Evolutionary conservation across 2,888 invertebrate species (phyloP).

Genomic region (Spilosoma lubricipeda): DNA sequence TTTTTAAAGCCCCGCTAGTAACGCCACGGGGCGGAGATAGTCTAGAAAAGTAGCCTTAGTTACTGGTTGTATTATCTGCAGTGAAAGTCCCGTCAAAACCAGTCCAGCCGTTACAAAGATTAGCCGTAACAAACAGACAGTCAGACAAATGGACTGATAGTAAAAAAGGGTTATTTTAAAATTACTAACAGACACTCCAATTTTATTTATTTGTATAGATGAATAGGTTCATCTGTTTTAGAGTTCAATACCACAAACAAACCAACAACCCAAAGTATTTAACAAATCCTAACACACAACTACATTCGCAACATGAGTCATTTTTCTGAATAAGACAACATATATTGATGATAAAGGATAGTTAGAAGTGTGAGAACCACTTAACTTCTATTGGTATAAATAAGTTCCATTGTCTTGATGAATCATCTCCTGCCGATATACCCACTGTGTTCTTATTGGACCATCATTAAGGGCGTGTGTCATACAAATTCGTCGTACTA

Average conservation of each 20-base stretch:
- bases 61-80: no score
- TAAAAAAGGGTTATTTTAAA: no score
- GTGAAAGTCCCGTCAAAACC: no score
- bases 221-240: not conserved
- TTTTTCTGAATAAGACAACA: slow-evolving; percentile 9
- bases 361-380: slow-evolving; percentile 15
- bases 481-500: slow-evolving; percentile 13
- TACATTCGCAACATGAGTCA: slow-evolving; percentile 14
- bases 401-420: slow-evolving; percentile 35
- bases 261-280: not conserved
- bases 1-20: no score
- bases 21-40: no score
- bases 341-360: slow-evolving; percentile 15
- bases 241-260: not conserved
- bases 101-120: no score
- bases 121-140: no score
- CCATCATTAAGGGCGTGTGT: slow-evolving; percentile 16
- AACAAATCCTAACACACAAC: not conserved
- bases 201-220: no score
- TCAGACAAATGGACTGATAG: no score
- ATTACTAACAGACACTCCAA: no score
- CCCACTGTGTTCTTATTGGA: slow-evolving; percentile 14
- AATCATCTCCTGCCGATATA: slow-evolving; percentile 28
- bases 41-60: no score
- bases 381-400: slow-evolving; percentile 39